These are phyloP conservation scores for Amazona guildingii DNA, from an alignment of 2,113 vertebrate genomes.

Conservation along the genomic window DNA sequence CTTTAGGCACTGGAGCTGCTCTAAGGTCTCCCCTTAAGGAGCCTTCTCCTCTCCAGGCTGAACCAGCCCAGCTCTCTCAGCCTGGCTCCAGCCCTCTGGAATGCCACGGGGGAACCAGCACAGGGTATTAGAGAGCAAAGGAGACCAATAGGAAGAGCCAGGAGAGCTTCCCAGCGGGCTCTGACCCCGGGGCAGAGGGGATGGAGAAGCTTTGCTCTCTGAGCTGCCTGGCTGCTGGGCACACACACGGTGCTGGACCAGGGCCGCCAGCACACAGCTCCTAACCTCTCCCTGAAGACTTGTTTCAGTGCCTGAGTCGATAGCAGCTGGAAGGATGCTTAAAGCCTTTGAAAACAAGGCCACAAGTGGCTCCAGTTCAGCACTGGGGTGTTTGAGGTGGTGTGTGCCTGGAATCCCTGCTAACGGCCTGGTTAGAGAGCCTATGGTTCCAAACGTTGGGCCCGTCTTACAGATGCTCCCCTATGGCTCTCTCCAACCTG, in stretches of 20 bases:
- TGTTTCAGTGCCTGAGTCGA: neutral
- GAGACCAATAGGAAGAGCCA: rapidly evolving
- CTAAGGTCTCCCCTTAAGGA: neutral
- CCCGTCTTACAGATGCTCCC: rapidly evolving
- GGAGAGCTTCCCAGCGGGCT: rapidly evolving
- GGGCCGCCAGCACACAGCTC: neutral
- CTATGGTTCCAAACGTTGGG: rapidly evolving
- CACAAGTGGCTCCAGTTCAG: neutral
- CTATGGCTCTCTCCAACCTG: rapidly evolving
- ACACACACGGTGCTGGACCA: rapidly evolving
- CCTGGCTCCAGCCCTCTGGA: neutral
- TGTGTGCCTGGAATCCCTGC: neutral
- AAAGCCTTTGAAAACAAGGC: neutral
- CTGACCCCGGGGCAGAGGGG: rapidly evolving
- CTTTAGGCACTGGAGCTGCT: neutral
- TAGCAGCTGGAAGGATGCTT: neutral
- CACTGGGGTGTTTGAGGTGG: neutral
- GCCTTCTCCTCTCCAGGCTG: neutral
- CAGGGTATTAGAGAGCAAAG: neutral
- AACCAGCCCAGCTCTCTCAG: neutral
- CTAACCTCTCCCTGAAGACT: neutral
- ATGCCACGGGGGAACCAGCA: neutral
- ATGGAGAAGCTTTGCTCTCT: neutral
- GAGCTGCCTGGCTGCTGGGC: neutral
- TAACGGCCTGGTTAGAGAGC: neutral